Base-by-base conservation (phyloP, 2,797 vertebrate genomes). In the Phyllotis vaccarum region DNA sequence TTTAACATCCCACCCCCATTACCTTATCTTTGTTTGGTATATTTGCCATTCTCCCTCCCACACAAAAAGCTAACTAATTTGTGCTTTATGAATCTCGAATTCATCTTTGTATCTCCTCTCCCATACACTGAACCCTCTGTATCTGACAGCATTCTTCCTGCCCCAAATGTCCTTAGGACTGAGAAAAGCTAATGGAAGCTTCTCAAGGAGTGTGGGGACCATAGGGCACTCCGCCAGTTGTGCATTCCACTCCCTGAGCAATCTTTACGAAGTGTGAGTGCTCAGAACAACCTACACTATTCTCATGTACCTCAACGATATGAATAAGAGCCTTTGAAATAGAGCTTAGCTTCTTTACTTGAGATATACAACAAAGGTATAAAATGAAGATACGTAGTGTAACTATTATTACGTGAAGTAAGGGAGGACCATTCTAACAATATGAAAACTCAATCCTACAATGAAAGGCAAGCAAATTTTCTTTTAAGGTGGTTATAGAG, bases 241-340 rank as follows among this genome's bases (percentile, higher is more conserved):
- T 68, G 40, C 16, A 62, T 66, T 5, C 60, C 79, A 91, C 34
- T 37, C 52, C 40, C 24, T 19, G 24, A 49, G 64, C 29, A 89
- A 46, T 58, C 34, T 89, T 91, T 86, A 90, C 79, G 27, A 60
- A 89, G 19, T 56, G 64, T 64, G 46, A n/a, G 9, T 75, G 58
- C 70, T 95, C 79, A 86, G 40, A 76, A 34, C 56, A 78, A 43
- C 31, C 68, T 56, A 54, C 10, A 56, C 85, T 31, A n/a, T 86
- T 79, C 80, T 89, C 68, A 16, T 43, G 9, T 37, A 66, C 46
- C 16, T 85, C 29, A 90, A 40, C n/a, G 34, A 83, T 56, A 60
- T 75, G 90, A 92, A 68, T 72, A 78, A 78, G 12, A 95, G 49
- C 76, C 70, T 95, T 82, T 89, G 80, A 68, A 85, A 62, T 49